Percentiles rank a stretch among this genome's conserved stretches.
phyloP scores from a whole-genome alignment of 2,113 vertebrate species.

The Acanthisitta chloris region DNA sequence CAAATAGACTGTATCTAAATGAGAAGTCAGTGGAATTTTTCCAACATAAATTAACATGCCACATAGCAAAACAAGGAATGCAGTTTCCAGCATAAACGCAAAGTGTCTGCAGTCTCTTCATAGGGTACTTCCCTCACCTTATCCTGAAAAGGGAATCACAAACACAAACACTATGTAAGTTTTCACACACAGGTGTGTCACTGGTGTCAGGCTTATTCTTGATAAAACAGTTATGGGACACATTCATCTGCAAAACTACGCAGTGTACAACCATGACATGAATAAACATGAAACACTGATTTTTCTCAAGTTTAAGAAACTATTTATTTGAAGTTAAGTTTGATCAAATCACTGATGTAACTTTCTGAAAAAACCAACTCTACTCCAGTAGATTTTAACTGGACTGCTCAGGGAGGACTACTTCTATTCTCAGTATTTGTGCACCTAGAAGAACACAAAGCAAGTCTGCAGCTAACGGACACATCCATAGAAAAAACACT shows the following conservation, averaged over 20 bases:
- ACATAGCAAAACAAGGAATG: neutral
- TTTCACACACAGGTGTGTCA: neutral
- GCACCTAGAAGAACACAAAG: neutral
- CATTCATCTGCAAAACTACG: neutral
- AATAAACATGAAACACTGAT: neutral
- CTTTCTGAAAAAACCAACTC: neutral
- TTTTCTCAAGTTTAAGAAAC: neutral
- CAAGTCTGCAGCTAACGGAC: neutral
- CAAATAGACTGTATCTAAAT: neutral
- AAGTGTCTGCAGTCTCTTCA: neutral
- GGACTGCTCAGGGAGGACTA: neutral
- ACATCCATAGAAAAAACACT: neutral
- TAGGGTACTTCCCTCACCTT: neutral
- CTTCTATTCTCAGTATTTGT: neutral
- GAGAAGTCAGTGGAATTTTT: neutral
- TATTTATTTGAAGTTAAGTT: neutral
- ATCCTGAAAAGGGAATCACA: neutral
- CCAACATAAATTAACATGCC: neutral
- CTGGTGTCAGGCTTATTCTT: neutral
- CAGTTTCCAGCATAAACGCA: neutral
- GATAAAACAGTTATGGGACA: neutral
- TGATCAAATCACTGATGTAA: neutral
- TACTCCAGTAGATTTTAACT: neutral
- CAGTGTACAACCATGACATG: neutral
- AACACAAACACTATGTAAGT: neutral